These are phyloP conservation scores for Melinaea marsaeus DNA, from an alignment of 2,888 invertebrate species.

Conservation along the genomic window DNA sequence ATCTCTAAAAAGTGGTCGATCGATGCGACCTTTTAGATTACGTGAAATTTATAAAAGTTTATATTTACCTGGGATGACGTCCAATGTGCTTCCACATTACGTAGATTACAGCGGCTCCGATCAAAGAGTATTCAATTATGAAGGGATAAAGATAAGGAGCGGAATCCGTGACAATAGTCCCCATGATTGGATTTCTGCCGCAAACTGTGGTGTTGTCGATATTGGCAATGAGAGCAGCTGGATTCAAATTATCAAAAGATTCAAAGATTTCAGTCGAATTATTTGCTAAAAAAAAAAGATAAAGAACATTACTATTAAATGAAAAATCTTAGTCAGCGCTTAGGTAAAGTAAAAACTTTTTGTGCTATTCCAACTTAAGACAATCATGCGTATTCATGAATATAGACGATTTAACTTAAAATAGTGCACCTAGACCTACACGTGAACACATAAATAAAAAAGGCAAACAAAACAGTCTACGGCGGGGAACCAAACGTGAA, in stretches of 20 bases:
- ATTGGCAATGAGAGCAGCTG: conserved; percentile 78
- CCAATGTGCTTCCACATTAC: conserved; percentile 98
- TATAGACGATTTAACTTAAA: conserved; percentile 33
- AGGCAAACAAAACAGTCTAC: conserved; percentile 68
- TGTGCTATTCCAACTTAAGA: conserved; percentile 23
- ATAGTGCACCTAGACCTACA: conserved; percentile 45
- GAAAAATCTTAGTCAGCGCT: conserved; percentile 4
- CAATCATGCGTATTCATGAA: conserved; percentile 33
- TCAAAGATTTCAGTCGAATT: conserved; percentile 73
- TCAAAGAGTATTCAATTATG: conserved; percentile 96
- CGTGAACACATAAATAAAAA: conserved; percentile 38
- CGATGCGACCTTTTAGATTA: no score
- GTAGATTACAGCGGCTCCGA: conserved; percentile 96
- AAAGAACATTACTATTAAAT: neutral
- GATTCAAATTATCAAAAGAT: conserved; percentile 78
- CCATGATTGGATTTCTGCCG: conserved; percentile 93
- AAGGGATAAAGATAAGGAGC: conserved; percentile 97
- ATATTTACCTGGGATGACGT: conserved; percentile 85
- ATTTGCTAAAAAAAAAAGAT: conserved; percentile 54
- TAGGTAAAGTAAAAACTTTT: conserved; percentile 8
- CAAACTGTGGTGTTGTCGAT: conserved; percentile 81
- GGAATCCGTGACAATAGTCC: conserved; percentile 93
- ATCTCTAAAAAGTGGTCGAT: no score
- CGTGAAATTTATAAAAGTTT: conserved; percentile 15
- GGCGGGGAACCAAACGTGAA: conserved; percentile 56